Evolutionary conservation across 2,888 invertebrate species (phyloP).

Genomic region (Perithous albicinctus): DNA sequence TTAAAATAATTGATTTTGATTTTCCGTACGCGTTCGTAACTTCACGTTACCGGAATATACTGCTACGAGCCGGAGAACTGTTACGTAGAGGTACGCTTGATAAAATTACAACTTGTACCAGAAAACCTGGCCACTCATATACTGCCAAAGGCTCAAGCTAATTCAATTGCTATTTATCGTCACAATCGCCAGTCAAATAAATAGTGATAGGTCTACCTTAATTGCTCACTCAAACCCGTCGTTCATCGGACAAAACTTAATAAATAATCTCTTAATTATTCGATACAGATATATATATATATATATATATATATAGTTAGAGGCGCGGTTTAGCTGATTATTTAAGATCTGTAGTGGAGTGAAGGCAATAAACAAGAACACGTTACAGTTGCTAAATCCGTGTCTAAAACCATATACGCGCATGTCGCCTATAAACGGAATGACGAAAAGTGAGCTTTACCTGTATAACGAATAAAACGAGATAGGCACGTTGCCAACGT

Average conservation of each 20-base stretch:
- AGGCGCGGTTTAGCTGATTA: conserved; percentile 3
- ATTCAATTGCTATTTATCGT: conserved; percentile 8
- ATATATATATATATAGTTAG: not conserved
- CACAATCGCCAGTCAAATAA: conserved; percentile 14
- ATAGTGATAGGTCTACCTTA: conserved; percentile 8
- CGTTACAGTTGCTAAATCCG: conserved; percentile 39
- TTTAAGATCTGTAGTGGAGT: not conserved
- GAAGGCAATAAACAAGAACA: conserved; percentile 33
- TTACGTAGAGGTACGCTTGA: not conserved
- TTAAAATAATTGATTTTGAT: conserved; percentile 17
- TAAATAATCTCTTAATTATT: conserved; percentile 25
- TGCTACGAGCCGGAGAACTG: not conserved
- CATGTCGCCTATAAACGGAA: conserved; percentile 17
- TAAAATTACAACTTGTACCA: conserved; percentile 17
- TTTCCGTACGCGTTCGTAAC: conserved; percentile 32
- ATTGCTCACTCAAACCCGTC: conserved; percentile 31
- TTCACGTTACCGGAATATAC: not conserved
- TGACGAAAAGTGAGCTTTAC: conserved; percentile 28
- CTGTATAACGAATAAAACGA: conserved; percentile 9
- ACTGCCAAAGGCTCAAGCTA: conserved; percentile 30
- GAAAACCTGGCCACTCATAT: conserved; percentile 12
- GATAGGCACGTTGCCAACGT: not conserved
- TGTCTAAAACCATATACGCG: not conserved
- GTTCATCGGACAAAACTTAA: not conserved
- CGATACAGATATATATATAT: conserved; percentile 2